A percentile compares a stretch with the other conserved stretches of the same genome.
Evolutionary conservation across 2,888 invertebrate species (phyloP).

Genomic region (Spodoptera exigua): DNA sequence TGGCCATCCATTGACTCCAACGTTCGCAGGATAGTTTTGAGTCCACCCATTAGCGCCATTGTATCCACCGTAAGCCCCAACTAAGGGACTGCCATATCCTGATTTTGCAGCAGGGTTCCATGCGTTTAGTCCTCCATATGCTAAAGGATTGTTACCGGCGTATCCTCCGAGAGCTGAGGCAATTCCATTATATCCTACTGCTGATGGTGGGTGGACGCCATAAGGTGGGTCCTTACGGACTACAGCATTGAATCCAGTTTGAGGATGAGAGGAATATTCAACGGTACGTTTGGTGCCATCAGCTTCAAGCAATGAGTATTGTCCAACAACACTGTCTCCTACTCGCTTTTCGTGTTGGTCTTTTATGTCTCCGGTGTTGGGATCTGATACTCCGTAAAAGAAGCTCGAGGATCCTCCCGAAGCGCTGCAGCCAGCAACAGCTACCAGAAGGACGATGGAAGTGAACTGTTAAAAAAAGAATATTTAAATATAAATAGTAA

Average conservation of each 20-base stretch:
- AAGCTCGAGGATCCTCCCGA: conserved; percentile 71
- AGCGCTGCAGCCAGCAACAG: conserved; percentile 67
- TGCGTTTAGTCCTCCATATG: conserved; percentile 45
- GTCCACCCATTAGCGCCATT: conserved; percentile 30
- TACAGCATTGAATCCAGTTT: conserved; percentile 75
- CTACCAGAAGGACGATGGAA: conserved; percentile 70
- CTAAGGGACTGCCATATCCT: conserved; percentile 7
- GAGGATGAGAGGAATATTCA: conserved; percentile 83
- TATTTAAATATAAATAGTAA: not conserved
- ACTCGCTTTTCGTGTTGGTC: conserved; percentile 89
- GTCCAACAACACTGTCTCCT: conserved; percentile 89
- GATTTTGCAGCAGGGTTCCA: conserved; percentile 22
- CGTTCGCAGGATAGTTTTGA: conserved; percentile 8
- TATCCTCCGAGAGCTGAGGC: conserved; percentile 59
- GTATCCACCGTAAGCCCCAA: conserved; percentile 14
- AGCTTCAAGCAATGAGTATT: conserved; percentile 84
- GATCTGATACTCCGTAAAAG: conserved; percentile 78
- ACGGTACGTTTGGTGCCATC: conserved; percentile 90
- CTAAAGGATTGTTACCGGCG: conserved; percentile 59
- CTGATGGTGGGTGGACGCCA: conserved; percentile 54
- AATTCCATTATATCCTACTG: conserved; percentile 81
- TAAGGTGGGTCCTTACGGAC: conserved; percentile 73
- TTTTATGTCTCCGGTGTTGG: conserved; percentile 76
- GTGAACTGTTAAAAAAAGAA: conserved; percentile 64
- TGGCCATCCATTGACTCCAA: conserved; percentile 14